A percentile compares a stretch with the other conserved stretches of the same genome.
Evolutionary conservation across 2,888 invertebrate genomes (phyloP).

Genomic region (Drosophila paranaensis): DNA sequence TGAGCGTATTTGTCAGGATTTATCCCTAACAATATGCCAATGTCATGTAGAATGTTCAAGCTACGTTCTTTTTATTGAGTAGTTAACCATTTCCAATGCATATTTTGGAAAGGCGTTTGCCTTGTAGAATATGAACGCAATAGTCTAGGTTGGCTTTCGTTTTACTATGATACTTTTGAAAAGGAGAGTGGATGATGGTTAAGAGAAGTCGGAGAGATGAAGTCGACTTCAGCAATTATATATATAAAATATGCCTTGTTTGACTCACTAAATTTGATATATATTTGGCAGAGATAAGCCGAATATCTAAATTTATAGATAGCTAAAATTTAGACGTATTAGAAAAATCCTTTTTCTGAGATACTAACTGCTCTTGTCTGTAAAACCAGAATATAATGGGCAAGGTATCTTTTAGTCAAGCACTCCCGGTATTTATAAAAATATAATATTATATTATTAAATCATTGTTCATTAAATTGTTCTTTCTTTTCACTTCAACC

Average conservation of each 20-base stretch:
- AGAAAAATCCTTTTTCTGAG: no score
- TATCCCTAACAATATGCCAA: constrained; percentile 31
- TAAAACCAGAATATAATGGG: no score
- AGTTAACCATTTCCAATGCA: neutral
- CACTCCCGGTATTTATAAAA: no score
- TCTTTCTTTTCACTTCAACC: neutral
- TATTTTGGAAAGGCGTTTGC: neutral
- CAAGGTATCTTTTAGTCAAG: neutral
- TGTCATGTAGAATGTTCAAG: constrained; percentile 36
- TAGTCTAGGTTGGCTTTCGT: neutral
- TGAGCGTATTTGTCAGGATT: constrained; percentile 41
- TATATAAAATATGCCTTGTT: neutral
- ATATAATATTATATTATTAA: neutral
- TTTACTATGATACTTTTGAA: neutral
- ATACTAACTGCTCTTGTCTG: no score
- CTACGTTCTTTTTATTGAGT: neutral
- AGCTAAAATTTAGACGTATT: no score
- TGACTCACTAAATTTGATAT: neutral
- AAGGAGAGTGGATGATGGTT: neutral
- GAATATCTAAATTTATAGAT: no score
- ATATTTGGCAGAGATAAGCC: neutral
- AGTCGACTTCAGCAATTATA: no score
- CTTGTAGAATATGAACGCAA: no score
- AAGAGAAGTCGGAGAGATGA: no score
- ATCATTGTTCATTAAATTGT: no score